phyloP scores from a whole-genome alignment of 2,797 vertebrate genomes.

The Emys orbicularis region DNA sequence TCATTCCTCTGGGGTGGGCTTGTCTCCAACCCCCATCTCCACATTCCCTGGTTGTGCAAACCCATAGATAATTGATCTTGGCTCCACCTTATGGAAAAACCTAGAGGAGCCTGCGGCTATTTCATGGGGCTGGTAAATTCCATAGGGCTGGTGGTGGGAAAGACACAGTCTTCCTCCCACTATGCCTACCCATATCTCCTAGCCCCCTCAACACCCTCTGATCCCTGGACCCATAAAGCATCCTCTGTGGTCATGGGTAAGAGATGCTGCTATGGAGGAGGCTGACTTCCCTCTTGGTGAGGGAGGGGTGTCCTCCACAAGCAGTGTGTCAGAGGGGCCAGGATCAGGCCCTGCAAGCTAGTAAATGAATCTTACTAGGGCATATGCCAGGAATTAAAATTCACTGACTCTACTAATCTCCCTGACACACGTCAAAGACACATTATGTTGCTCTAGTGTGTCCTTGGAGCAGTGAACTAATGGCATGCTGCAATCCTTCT shows the following conservation, averaged over 20 bases:
- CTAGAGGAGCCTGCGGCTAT: conserved; percentile 5
- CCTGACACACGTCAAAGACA: too few relatives aligned
- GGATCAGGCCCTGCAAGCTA: too few relatives aligned
- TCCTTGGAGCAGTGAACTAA: too few relatives aligned
- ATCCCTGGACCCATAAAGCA: conserved; percentile 35
- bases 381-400: too few relatives aligned
- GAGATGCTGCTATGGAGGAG: too few relatives aligned
- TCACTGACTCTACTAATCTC: too few relatives aligned
- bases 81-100: not conserved
- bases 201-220: conserved; percentile 39
- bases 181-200: not conserved
- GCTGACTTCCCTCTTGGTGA: too few relatives aligned
- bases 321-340: too few relatives aligned
- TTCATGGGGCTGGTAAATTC: not conserved
- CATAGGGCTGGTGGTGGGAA: not conserved
- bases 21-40: conserved; percentile 14
- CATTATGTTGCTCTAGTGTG: too few relatives aligned
- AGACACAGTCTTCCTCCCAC: not conserved
- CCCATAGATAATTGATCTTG: conserved; percentile 44
- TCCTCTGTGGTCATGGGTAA: not conserved
- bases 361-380: too few relatives aligned
- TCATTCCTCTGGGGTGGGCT: not conserved
- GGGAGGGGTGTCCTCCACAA: too few relatives aligned
- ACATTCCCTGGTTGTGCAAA: conserved; percentile 37
- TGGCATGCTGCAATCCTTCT: too few relatives aligned